Evolutionary conservation across 2,888 invertebrate species (phyloP).

Genomic region (Zaprionus lineosus): DNA sequence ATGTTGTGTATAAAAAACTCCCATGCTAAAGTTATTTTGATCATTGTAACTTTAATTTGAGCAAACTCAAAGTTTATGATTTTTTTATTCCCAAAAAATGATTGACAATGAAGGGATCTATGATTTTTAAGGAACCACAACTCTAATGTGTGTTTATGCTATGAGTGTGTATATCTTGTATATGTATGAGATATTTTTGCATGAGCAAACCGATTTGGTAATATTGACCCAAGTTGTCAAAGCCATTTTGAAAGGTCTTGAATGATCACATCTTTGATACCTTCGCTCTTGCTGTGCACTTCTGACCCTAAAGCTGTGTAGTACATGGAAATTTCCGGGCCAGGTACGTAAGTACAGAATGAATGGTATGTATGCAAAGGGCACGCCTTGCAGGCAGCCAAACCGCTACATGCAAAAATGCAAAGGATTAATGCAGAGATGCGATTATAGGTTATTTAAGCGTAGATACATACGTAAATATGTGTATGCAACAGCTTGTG

Average conservation of each 20-base stretch:
- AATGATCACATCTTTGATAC: too few species aligned
- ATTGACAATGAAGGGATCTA: too few species aligned
- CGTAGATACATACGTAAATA: slow-evolving; percentile 3
- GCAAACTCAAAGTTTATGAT: too few species aligned
- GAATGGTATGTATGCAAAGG: slow-evolving; percentile 13
- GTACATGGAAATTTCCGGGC: slow-evolving; percentile 15
- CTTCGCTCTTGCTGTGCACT: not conserved
- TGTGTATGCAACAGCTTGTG: slow-evolving; percentile 51
- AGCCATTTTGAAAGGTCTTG: too few species aligned
- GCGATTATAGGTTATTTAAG: not conserved
- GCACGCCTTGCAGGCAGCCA: slow-evolving; percentile 29
- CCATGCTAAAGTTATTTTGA: too few species aligned
- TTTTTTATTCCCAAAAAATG: too few species aligned
- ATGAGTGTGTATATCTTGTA: not conserved
- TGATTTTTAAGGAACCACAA: too few species aligned
- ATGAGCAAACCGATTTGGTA: not conserved
- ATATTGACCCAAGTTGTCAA: too few species aligned
- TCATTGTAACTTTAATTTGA: too few species aligned
- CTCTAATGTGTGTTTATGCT: too few species aligned
- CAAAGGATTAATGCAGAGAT: slow-evolving; percentile 24
- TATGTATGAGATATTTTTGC: not conserved
- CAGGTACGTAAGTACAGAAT: slow-evolving; percentile 3
- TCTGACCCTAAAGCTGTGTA: not conserved
- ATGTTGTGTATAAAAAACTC: too few species aligned
- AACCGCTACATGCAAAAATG: slow-evolving; percentile 37